phyloP scores from a whole-genome alignment of 2,797 vertebrate genomes.

The Sebastes variabilis region DNA sequence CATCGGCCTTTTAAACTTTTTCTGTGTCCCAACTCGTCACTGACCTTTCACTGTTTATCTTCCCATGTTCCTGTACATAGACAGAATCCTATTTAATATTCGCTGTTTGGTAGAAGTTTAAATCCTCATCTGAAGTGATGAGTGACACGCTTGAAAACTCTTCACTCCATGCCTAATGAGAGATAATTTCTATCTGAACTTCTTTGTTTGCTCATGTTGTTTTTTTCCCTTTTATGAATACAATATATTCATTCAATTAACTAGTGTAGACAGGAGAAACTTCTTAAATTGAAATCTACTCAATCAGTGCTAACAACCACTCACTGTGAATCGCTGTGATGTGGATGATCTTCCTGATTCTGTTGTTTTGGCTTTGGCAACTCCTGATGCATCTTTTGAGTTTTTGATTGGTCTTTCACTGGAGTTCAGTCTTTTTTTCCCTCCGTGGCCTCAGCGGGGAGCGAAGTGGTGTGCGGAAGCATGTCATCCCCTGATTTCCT shows the following conservation, averaged over 20 bases:
- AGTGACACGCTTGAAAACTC: conserved; percentile 33
- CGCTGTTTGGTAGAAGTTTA: not conserved
- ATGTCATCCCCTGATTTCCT: conserved; percentile 81
- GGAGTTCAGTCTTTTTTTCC: conserved; percentile 69
- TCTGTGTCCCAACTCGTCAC: not conserved
- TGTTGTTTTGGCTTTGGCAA: conserved; percentile 70
- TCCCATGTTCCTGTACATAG: not conserved
- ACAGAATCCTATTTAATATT: not conserved
- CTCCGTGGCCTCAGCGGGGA: conserved; percentile 80
- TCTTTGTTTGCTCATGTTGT: conserved; percentile 41
- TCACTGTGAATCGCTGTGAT: conserved; percentile 71
- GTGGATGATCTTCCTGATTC: conserved; percentile 72
- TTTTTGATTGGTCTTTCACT: conserved; percentile 75
- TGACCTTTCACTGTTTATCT: not conserved
- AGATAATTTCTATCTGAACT: conserved; percentile 27
- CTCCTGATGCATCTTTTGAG: conserved; percentile 59
- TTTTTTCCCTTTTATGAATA: conserved; percentile 40
- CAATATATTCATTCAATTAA: conserved; percentile 60
- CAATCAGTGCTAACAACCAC: conserved; percentile 72
- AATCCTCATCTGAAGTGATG: conserved; percentile 5
- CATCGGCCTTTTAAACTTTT: conserved; percentile 5
- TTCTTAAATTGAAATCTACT: conserved; percentile 68
- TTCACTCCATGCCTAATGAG: conserved; percentile 14
- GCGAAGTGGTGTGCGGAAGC: conserved; percentile 72
- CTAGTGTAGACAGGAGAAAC: conserved; percentile 39